Evolutionary conservation across 2,888 invertebrate species (phyloP), one percentile per base, ranked within the genome.

Genomic region (Saturnia pavonia): DNA sequence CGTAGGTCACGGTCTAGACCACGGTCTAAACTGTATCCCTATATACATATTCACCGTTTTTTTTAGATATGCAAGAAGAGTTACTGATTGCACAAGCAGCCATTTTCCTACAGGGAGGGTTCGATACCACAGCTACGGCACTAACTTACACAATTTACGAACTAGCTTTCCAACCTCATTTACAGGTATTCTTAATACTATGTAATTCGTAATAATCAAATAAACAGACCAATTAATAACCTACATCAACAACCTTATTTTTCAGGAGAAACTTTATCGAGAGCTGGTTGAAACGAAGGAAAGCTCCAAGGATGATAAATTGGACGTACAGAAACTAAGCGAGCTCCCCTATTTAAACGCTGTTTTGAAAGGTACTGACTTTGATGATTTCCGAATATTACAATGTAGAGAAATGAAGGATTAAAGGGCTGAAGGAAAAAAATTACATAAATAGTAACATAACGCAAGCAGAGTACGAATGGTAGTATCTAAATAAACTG

Each of bases 101-200:
- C 2, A 74, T 88, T 3, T 86, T 91, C 72, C 74, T 91, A 7
- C 86, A 87, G 72, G 91, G 80, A 0, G 91, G 90, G 0, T 91
- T 87, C 54, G 90, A 91, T 25, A 88, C 89, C 0, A 78, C 85
- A 0, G 86, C 85, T 0, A 69, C 76, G 0, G 8, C 74, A 0
- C 68, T 89, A 0, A 74, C 84, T 0, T 89, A 75, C 69, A 3
- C 72, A 0, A 72, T 76, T 0, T 82, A 83, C 19, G 90, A 91
- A 67, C 67, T 91, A 22, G 88, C 91, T 0, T 78, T 82, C 45
- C 68, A 80, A 1, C 82, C 82, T 3, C 74, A 83, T 0, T 40
- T 75, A 14, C 91, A 91, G 84, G 91, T 91, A 75, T 66, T 25
- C 22, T 12, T 25, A 25, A 22, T 54, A 54, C 6, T 22, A 54